Base-by-base conservation (phyloP, 2,797 vertebrate species). In the Hephaestus fuliginosus region DNA sequence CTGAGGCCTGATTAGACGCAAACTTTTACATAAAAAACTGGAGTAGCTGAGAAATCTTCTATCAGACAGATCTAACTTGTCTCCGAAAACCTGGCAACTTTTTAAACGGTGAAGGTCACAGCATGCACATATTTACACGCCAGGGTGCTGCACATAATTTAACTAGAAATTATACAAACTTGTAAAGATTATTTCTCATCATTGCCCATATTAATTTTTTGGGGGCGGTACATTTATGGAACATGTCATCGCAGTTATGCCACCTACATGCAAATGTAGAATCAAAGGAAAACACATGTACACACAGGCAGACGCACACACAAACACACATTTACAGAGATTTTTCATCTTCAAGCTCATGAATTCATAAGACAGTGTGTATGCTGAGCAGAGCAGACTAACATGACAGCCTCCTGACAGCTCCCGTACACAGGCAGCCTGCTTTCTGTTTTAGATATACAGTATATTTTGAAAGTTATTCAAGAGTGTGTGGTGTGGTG, bases 401-500 rank as follows among this genome's bases (percentile, higher is more conserved):
- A 94, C 93, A 94, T 92, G 95, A 94, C 93, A 95, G 93, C 76
- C 86, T 86, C 80, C 90, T 90, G 94, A 94, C 94, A 95, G 93
- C 86, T 87, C 84, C 84, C 64, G 76, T 92, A 92, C 91, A 90
- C 89, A 86, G 85, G 68, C 91, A 92, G 86, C 74, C 78, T 74
- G 90, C 86, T 87, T 80, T 88, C 81, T 86, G 78, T 86, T 91
- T 90, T 81, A 85, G 81, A 91, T 87, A 88, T 89, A 90, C 89
- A 78, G 85, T 89, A 86, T 86, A 83, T 89, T 88, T 89, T 81
- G 82, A 90, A 93, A 94, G 90, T 92, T 90, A 89, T 91, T 93
- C 87, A 81, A 83, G 81, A 86, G 81, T 66, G 70, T 81, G 86
- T 13, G 55, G 62, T 78, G 0, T 46, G 49, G 39, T 72, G 61